Evolutionary conservation across 2,797 vertebrate genomes (phyloP), one percentile per base, ranked within the genome.

Genomic region (Phalanger gymnotis): DNA sequence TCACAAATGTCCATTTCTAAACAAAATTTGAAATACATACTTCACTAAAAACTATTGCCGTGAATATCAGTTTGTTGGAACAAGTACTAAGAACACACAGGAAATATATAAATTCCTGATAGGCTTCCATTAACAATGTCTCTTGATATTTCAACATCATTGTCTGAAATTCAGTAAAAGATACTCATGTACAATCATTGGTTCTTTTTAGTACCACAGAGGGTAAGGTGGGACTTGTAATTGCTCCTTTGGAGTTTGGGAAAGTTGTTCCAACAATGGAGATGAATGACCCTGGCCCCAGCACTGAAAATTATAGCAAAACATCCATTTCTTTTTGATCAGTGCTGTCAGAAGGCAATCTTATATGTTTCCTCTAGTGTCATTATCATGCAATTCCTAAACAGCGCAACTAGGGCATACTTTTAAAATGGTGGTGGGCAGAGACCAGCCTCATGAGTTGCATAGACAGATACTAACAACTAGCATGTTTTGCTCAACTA

Each of bases 341-440:
- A 54, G 9, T 54, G 28, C 10, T 73, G 34, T 51, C 3, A 90
- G 52, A 19, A 91, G 13, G 34, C 54, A 34, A 25, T 91, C 19
- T 53, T 91, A 2, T 22, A 2, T 28, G 1, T 47, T 81, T 47
- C 73, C 40, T 81, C 73, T 47, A 27, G 40, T 47, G n/a, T 25
- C 40, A 47, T 11, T 9, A 27, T 47, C 7, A 7, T 27, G 6
- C 34, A n/a, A 54, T 91, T 91, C 30, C 40, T 54, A 93, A 90
- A 6, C 31, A 91, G 11, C 31, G 25, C 0, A 1, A 47, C 9
- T 27, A 22, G 40, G 40, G 40, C 66, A 73, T 25, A 40, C 6
- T 57, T 93, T 95, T 93, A 40, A 97, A 90, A 54, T 27, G 58
- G 6, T 10, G 16, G 1, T 92, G 81, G 56, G 31, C 53, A 96